These are phyloP conservation scores for Gonatopus flavifemur DNA, from an alignment of 1,140 invertebrate species.

Conservation along the genomic window DNA sequence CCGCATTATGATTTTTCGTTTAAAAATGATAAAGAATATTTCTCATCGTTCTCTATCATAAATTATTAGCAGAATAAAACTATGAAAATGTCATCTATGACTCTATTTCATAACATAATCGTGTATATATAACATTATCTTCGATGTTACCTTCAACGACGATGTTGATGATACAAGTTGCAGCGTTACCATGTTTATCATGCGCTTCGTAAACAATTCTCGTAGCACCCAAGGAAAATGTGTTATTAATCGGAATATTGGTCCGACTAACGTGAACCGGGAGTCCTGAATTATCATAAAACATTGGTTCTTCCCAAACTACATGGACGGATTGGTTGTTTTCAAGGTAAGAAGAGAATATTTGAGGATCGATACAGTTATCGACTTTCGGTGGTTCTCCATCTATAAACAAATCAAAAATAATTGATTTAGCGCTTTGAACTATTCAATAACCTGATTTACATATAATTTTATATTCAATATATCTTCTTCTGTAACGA, in stretches of 20 bases:
- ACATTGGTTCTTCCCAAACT: constrained; percentile 68
- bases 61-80: too few species aligned
- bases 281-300: constrained; percentile 69
- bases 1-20: too few species aligned
- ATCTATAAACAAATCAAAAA: constrained; percentile 52
- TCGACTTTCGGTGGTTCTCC: constrained; percentile 66
- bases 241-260: constrained; percentile 19
- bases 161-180: constrained; percentile 64
- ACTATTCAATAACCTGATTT: background rate
- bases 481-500: background rate
- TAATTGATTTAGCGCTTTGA: background rate
- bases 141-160: constrained; percentile 63
- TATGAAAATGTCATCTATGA: too few species aligned
- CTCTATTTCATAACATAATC: too few species aligned
- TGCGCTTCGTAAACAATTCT: constrained; percentile 62
- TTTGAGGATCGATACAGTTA: constrained; percentile 63
- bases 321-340: too few species aligned
- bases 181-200: constrained; percentile 65
- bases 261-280: constrained; percentile 45
- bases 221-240: constrained; percentile 64
- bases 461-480: background rate
- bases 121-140: constrained; percentile 1
- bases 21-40: too few species aligned
- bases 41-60: too few species aligned
- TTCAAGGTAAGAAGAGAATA: constrained; percentile 55